Percentiles rank a stretch among this genome's conserved stretches.
phyloP scores from a whole-genome alignment of 2,113 vertebrate genomes.

The Cricetomys ansorgei region DNA sequence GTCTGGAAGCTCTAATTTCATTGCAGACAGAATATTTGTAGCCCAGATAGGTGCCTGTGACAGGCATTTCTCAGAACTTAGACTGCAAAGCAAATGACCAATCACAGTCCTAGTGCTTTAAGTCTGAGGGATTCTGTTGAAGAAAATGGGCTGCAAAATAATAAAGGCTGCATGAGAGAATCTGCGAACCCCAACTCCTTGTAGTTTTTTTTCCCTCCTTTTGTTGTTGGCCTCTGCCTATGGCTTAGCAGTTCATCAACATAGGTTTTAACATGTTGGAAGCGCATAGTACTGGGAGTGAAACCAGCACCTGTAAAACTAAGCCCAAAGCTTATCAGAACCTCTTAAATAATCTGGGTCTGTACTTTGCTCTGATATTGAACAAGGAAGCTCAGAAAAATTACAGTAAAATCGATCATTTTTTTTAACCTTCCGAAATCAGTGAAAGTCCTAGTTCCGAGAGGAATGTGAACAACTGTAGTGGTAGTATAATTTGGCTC shows the following conservation, averaged over 20 bases:
- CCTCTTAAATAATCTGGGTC: constrained; percentile 6
- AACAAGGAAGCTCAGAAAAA: constrained; percentile 16
- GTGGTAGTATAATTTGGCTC: background rate
- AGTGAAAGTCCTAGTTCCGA: constrained; percentile 30
- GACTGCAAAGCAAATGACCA: background rate
- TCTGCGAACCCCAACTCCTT: background rate
- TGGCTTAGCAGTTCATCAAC: background rate
- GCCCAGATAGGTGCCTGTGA: background rate
- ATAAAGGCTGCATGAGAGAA: background rate
- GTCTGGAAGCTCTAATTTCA: background rate
- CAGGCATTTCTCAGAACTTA: background rate
- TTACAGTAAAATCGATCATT: constrained; percentile 25
- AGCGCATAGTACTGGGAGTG: background rate
- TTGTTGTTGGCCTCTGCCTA: background rate
- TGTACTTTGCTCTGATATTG: background rate
- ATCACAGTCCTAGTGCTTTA: background rate
- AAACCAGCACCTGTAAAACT: constrained; percentile 41
- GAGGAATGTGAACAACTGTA: background rate
- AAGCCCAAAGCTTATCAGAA: background rate
- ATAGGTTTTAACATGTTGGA: background rate
- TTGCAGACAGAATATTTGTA: background rate
- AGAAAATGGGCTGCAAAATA: background rate
- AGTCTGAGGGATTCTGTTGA: background rate
- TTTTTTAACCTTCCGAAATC: constrained; percentile 43
- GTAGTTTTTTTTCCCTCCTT: background rate